A percentile compares a stretch with the other conserved stretches of the same genome.
phyloP scores from a whole-genome alignment of 2,797 vertebrate species.

The Varecia variegata region DNA sequence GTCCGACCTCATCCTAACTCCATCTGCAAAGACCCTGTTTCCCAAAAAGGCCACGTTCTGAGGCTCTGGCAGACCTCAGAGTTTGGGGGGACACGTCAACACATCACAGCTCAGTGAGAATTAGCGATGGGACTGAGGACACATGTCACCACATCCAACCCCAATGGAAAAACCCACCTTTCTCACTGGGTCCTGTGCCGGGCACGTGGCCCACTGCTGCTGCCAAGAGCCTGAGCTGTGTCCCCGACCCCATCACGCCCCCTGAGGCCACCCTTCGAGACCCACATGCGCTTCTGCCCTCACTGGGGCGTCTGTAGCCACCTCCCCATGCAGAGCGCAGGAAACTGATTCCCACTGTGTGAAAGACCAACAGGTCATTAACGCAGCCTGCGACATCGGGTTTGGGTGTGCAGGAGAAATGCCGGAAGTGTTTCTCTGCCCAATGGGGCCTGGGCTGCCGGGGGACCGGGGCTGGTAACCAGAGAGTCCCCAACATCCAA shows the following conservation, averaged over 20 bases:
- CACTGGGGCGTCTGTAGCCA: accelerated
- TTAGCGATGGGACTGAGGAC: neutral
- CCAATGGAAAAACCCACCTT: neutral
- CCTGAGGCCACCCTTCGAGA: accelerated
- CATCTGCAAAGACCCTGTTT: neutral
- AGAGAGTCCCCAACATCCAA: neutral
- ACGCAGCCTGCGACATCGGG: neutral
- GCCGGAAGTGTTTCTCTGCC: neutral
- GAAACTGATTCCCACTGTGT: accelerated
- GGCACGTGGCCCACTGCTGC: too few species aligned
- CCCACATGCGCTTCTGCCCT: neutral
- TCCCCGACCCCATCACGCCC: neutral
- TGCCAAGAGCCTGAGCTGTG: neutral
- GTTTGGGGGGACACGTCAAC: neutral
- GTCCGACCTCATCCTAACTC: neutral
- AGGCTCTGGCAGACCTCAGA: neutral
- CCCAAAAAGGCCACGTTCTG: neutral
- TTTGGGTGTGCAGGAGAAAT: neutral
- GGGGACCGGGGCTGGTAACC: neutral
- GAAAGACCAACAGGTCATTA: neutral
- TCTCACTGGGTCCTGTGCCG: neutral
- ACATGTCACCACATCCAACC: too few species aligned
- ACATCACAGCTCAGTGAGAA: neutral
- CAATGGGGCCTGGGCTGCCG: accelerated
- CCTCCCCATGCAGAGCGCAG: neutral